Conservation (phyloP, 2,797 vertebrate species). For the Gambusia yucatana region DNA sequence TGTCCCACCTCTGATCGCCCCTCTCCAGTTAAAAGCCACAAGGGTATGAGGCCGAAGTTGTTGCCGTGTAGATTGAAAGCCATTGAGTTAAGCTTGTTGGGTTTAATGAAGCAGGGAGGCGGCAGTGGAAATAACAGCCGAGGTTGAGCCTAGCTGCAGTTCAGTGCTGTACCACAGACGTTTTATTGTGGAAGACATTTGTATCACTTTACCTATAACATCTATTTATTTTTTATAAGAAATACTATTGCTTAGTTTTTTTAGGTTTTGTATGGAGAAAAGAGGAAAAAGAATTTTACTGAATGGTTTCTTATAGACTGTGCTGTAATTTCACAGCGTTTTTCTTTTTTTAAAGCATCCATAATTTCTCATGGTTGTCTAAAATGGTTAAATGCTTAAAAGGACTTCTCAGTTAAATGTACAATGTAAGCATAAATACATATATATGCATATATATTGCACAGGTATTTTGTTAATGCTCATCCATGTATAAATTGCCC, state of each 20-base stretch:
- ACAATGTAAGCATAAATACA: not conserved
- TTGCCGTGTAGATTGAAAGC: slow-evolving; percentile 74
- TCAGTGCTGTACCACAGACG: slow-evolving; percentile 60
- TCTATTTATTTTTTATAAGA: not conserved
- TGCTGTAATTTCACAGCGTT: not conserved
- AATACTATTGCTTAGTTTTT: not conserved
- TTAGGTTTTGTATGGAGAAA: no score
- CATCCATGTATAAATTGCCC: not conserved
- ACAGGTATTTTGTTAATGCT: not conserved
- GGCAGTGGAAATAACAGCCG: slow-evolving; percentile 72
- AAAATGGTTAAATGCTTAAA: not conserved
- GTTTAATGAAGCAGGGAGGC: slow-evolving; percentile 79
- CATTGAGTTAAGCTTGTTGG: slow-evolving; percentile 76
- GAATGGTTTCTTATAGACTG: not conserved
- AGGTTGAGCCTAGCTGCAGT: slow-evolving; percentile 61
- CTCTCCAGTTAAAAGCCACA: slow-evolving; percentile 69
- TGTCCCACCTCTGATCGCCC: slow-evolving; percentile 55
- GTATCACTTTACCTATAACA: slow-evolving; percentile 27
- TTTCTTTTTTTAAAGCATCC: not conserved
- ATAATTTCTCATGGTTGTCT: not conserved
- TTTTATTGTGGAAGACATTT: slow-evolving; percentile 38
- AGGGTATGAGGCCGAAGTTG: slow-evolving; percentile 68
- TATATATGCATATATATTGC: not conserved
- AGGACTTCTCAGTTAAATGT: not conserved
- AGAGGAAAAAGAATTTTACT: not conserved